phyloP scores from a whole-genome alignment of 1,140 invertebrate species.

The Camponotus vicinus region DNA sequence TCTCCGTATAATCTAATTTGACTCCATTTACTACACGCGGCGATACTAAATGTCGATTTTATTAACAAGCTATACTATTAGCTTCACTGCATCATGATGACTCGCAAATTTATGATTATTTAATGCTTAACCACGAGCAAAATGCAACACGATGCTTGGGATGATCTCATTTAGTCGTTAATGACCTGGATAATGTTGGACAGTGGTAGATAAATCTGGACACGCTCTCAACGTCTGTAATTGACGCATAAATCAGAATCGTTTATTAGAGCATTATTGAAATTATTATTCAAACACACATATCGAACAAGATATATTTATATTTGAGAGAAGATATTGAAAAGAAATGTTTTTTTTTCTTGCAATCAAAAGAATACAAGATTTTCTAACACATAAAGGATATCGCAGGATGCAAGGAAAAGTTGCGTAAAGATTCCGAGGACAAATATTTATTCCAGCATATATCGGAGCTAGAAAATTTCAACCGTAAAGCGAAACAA shows the following conservation, averaged over 20 bases:
- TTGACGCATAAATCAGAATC: slow-evolving; percentile 9
- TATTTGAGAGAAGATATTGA: too few species aligned
- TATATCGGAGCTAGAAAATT: neutral
- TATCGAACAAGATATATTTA: neutral
- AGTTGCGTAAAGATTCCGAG: neutral
- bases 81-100: slow-evolving; percentile 28
- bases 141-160: slow-evolving; percentile 19
- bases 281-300: neutral
- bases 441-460: neutral
- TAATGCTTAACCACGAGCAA: slow-evolving; percentile 46
- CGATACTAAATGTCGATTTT: slow-evolving; percentile 42
- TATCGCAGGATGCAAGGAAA: neutral
- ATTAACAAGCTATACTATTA: slow-evolving; percentile 40
- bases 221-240: slow-evolving; percentile 4
- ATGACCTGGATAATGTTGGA: slow-evolving; percentile 32
- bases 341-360: neutral
- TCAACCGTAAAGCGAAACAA: neutral
- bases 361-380: neutral
- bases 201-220: slow-evolving; percentile 44
- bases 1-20: neutral
- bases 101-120: slow-evolving; percentile 49
- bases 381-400: neutral
- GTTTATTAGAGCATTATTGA: neutral
- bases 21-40: neutral
- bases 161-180: slow-evolving; percentile 51